These are phyloP conservation scores for Scartelaos histophorus DNA, from an alignment of 2,113 vertebrate genomes.

Conservation along the genomic window DNA sequence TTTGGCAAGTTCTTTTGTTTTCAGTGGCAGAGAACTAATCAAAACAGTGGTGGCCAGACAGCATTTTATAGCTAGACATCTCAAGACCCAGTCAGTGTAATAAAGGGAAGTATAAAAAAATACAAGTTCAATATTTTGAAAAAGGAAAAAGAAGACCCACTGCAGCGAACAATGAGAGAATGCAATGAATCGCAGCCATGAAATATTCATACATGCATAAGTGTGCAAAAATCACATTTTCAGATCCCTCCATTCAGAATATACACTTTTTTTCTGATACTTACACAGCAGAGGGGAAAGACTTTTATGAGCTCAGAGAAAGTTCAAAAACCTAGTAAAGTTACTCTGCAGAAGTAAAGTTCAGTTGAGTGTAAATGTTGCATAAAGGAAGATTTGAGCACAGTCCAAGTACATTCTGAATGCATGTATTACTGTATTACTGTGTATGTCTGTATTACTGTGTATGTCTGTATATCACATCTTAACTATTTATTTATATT, in stretches of 20 bases:
- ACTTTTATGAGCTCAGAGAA: background rate
- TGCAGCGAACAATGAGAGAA: background rate
- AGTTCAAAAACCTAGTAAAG: background rate
- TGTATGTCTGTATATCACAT: background rate
- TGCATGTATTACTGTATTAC: background rate
- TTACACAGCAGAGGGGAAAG: background rate
- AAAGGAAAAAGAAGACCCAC: background rate
- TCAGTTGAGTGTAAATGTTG: constrained; percentile 14
- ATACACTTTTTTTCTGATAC: background rate
- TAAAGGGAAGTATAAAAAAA: background rate
- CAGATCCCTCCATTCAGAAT: background rate
- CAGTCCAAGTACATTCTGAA: constrained; percentile 17
- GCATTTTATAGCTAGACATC: constrained; percentile 1
- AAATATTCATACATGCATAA: constrained; percentile 8
- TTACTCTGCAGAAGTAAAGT: background rate
- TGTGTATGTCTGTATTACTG: background rate
- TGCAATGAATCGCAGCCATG: background rate
- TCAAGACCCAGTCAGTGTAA: background rate
- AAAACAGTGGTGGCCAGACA: background rate
- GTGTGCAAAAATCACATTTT: background rate
- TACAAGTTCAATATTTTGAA: background rate
- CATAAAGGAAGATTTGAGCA: constrained; percentile 20
- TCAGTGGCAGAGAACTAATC: background rate
- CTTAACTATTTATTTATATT: background rate
- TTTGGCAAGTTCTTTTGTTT: background rate